A percentile compares a stretch with the other conserved stretches of the same genome.
Conservation (phyloP, 2,888 invertebrate species). For the Callyntrura sp. region DNA sequence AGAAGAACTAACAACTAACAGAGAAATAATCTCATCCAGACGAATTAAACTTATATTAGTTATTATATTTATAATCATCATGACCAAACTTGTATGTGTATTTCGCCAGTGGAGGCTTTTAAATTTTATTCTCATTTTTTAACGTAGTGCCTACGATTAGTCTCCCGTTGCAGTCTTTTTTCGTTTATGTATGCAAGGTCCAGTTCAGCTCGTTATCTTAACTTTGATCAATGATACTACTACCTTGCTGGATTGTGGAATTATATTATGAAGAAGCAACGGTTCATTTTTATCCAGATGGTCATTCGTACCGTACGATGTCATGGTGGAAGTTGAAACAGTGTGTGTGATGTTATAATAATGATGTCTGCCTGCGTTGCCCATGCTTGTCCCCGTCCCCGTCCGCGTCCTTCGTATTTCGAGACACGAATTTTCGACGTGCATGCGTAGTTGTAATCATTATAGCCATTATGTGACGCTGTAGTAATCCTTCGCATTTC, state of each 20-base stretch:
- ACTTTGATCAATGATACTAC: slow-evolving; percentile 9
- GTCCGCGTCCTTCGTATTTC: no score
- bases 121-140: not conserved
- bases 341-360: no score
- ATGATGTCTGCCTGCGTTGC: not conserved
- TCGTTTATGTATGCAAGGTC: slow-evolving; percentile 22
- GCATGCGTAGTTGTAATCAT: no score
- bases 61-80: not conserved
- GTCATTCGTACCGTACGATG: not conserved
- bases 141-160: not conserved
- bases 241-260: not conserved
- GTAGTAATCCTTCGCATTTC: no score
- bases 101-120: no score
- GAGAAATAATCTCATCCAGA: not conserved
- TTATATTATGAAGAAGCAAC: not conserved
- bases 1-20: not conserved
- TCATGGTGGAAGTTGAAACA: not conserved
- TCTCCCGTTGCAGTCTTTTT: not conserved
- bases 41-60: not conserved
- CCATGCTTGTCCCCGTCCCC: no score
- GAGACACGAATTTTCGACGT: no score
- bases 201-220: not conserved
- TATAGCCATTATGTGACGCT: no score
- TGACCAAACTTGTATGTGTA: no score
- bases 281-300: not conserved